phyloP scores from a whole-genome alignment of 1,140 invertebrate species.

The Drosophila lacertosa region DNA sequence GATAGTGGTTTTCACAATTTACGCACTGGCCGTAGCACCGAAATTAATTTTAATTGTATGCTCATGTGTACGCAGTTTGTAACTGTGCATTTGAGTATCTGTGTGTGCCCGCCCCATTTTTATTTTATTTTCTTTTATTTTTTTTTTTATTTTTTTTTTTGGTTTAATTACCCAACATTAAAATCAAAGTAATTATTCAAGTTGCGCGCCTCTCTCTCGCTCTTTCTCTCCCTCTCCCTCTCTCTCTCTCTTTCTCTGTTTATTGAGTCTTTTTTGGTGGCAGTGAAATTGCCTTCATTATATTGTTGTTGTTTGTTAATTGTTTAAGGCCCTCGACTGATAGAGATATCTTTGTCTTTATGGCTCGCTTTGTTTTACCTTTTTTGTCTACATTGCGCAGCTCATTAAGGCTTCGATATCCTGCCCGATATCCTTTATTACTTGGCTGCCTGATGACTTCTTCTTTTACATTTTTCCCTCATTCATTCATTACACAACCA shows the following conservation, averaged over 20 bases:
- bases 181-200: constrained; percentile 82
- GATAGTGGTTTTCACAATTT: constrained; percentile 80
- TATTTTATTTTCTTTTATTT: constrained; percentile 22
- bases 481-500: constrained; percentile 38
- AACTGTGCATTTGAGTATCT: constrained; percentile 3
- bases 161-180: constrained; percentile 52
- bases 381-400: constrained; percentile 24
- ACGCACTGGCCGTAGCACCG: constrained; percentile 70
- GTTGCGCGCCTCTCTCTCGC: constrained; percentile 45
- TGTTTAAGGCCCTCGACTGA: constrained; percentile 62
- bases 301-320: constrained; percentile 73
- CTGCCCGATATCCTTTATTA: constrained; percentile 68
- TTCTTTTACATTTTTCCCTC: constrained; percentile 43
- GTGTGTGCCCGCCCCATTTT: constrained; percentile 15
- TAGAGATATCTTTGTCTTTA: constrained; percentile 66
- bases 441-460: constrained; percentile 70
- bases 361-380: constrained; percentile 15
- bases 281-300: constrained; percentile 73
- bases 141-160: background rate
- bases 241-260: background rate
- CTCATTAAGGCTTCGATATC: constrained; percentile 68
- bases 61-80: constrained; percentile 30
- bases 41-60: constrained; percentile 80
- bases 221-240: background rate
- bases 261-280: background rate